Evolutionary conservation across 2,113 vertebrate genomes (phyloP).

Genomic region (Cynopterus brachyotis): DNA sequence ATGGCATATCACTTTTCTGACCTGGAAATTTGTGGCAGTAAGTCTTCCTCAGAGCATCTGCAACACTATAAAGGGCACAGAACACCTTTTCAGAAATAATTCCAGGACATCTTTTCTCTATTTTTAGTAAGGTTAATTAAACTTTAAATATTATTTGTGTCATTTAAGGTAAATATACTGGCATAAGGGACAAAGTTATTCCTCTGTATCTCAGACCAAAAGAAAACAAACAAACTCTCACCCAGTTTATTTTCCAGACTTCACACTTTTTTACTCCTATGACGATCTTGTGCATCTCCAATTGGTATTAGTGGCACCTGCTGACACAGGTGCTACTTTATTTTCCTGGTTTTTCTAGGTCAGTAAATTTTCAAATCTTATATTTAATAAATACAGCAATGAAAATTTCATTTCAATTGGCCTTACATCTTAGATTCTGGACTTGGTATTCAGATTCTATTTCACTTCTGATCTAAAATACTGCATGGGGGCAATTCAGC

Average conservation of each 20-base stretch:
- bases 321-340: neutral
- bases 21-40: neutral
- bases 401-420: neutral
- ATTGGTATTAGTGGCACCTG: neutral
- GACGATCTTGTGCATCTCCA: neutral
- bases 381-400: neutral
- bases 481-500: neutral
- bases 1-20: neutral
- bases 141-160: neutral
- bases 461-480: neutral
- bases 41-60: neutral
- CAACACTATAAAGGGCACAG: neutral
- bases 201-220: neutral
- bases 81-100: neutral
- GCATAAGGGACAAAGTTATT: neutral
- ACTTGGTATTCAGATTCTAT: neutral
- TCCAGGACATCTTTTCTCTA: neutral
- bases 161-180: neutral
- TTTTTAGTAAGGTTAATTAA: neutral
- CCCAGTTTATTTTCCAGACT: neutral
- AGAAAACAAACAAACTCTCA: neutral
- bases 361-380: neutral
- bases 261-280: neutral
- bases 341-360: neutral
- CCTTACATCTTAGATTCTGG: neutral